Conservation (phyloP, 2,113 vertebrate species). For the Dryoscopus gambensis region DNA sequence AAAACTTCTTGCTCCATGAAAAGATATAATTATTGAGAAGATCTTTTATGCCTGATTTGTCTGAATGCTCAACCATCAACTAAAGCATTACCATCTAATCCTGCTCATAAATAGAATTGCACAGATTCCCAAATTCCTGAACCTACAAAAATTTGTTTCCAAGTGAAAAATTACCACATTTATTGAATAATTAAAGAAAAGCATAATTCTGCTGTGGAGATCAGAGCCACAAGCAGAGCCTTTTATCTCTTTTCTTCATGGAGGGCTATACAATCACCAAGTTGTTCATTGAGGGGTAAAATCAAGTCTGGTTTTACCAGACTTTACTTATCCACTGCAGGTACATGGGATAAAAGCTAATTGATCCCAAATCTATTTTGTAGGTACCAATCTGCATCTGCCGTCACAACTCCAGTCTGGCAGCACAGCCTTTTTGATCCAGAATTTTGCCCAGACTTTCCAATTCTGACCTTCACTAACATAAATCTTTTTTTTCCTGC, state of each 20-base stretch:
- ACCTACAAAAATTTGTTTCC: conserved; percentile 51
- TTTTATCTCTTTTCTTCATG: not conserved
- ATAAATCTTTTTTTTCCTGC: not conserved
- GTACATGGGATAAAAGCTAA: not conserved
- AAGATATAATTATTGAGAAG: conserved; percentile 68
- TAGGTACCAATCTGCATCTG: not conserved
- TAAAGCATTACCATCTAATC: conserved; percentile 74
- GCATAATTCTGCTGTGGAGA: not conserved
- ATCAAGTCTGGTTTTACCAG: not conserved
- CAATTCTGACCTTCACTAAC: not conserved
- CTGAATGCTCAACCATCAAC: conserved; percentile 65
- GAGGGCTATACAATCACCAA: not conserved
- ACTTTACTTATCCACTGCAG: not conserved
- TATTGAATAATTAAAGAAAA: not conserved
- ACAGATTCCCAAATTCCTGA: conserved; percentile 57
- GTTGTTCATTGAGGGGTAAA: not conserved
- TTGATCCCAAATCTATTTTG: not conserved
- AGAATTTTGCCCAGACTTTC: not conserved
- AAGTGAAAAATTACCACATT: conserved; percentile 51
- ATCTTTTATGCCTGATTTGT: conserved; percentile 65
- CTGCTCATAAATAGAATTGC: conserved; percentile 55
- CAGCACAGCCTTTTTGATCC: not conserved
- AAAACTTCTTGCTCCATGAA: conserved; percentile 54
- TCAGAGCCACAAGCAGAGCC: not conserved
- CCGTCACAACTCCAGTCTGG: not conserved